A percentile compares a stretch with the other conserved stretches of the same genome.
These are phyloP conservation scores for Tetheella fluctuosa DNA, from an alignment of 2,888 invertebrate genomes.

Conservation along the genomic window DNA sequence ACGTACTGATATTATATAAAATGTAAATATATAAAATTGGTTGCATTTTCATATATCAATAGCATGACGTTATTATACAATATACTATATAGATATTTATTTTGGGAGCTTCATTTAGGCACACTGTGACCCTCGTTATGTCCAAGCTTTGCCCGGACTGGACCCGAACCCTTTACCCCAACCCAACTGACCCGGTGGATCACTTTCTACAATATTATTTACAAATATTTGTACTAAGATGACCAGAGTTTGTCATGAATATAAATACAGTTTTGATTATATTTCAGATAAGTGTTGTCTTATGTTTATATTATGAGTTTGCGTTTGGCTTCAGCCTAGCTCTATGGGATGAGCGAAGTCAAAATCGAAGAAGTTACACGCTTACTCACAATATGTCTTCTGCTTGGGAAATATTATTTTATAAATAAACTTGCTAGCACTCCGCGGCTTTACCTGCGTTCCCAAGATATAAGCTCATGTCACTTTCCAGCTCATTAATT, in stretches of 20 bases:
- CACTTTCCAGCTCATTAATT: too few relatives aligned
- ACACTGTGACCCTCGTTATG: neutral
- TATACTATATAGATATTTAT: too few relatives aligned
- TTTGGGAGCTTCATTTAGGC: neutral
- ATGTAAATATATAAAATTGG: neutral
- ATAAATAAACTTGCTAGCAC: too few relatives aligned
- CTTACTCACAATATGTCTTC: too few relatives aligned
- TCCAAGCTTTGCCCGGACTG: neutral
- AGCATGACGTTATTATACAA: neutral
- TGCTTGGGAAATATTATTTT: too few relatives aligned
- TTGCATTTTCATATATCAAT: neutral
- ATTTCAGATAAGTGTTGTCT: neutral
- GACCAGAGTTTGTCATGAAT: neutral
- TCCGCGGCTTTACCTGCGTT: too few relatives aligned
- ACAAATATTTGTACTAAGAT: slow-evolving; percentile 6
- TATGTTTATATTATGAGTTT: too few relatives aligned
- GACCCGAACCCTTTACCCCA: neutral
- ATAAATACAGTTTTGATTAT: neutral
- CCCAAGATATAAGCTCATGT: too few relatives aligned
- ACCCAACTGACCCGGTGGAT: neutral
- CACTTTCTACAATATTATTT: slow-evolving; percentile 7
- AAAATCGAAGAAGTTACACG: too few relatives aligned
- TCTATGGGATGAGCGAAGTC: too few relatives aligned
- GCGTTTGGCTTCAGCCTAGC: too few relatives aligned
- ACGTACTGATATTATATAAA: too few relatives aligned